A percentile compares a stretch with the other conserved stretches of the same genome.
Evolutionary conservation across 2,888 invertebrate genomes (phyloP).

Genomic region (Orchestes rusci): DNA sequence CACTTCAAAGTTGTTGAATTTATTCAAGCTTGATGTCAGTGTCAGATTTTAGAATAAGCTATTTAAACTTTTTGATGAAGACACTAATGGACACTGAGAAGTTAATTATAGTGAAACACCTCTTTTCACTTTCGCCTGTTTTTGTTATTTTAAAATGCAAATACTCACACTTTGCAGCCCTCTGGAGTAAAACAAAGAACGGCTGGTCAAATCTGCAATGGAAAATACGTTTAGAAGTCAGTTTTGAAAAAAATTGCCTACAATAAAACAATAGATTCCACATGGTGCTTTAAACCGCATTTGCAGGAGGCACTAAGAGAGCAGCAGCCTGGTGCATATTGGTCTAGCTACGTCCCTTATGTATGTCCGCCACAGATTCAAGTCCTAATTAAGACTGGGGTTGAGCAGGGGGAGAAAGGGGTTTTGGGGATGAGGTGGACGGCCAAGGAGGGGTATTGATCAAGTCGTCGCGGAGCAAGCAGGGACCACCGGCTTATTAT

Average conservation of each 20-base stretch:
- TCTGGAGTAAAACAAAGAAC: slow-evolving; percentile 36
- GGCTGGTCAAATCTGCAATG: slow-evolving; percentile 40
- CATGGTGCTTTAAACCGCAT: too few species aligned
- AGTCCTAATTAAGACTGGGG: slow-evolving; percentile 79
- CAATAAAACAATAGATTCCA: too few species aligned
- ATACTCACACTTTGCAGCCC: slow-evolving; percentile 41
- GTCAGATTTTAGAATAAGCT: too few species aligned
- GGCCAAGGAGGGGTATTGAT: slow-evolving; percentile 46
- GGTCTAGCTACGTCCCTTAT: slow-evolving; percentile 45
- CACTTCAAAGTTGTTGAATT: too few species aligned
- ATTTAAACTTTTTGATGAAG: too few species aligned
- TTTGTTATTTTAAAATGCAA: too few species aligned
- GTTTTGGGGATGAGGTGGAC: slow-evolving; percentile 25
- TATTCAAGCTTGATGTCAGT: too few species aligned
- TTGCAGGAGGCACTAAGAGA: slow-evolving; percentile 19
- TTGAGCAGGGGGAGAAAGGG: slow-evolving; percentile 49
- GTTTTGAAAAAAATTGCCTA: too few species aligned
- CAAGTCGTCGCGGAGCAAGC: slow-evolving; percentile 39
- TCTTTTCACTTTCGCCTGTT: too few species aligned
- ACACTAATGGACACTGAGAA: too few species aligned
- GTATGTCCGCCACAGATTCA: slow-evolving; percentile 79
- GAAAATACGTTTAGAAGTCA: too few species aligned
- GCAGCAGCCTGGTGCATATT: slow-evolving; percentile 37
- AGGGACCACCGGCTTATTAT: slow-evolving; percentile 40
- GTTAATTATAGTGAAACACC: too few species aligned